Percentiles rank a stretch among this genome's conserved stretches.
Conservation (phyloP, 2,113 vertebrate species). For the Synchiropus splendidus region DNA sequence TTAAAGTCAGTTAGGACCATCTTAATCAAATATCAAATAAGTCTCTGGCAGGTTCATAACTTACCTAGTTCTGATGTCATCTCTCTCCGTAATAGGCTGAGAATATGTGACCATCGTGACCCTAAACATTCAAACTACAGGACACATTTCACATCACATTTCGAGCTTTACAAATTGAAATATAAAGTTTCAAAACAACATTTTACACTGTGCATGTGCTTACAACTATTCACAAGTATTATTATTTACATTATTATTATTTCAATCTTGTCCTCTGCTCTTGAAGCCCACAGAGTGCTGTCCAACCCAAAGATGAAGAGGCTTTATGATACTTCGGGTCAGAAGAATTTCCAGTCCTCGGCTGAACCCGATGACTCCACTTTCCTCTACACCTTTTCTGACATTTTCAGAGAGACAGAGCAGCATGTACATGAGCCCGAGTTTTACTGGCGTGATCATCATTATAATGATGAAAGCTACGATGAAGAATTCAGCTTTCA, state of each 20-base stretch:
- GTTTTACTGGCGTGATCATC: constrained; percentile 25
- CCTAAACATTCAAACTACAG: no score
- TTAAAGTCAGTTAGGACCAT: no score
- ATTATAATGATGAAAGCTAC: constrained; percentile 13
- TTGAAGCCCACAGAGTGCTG: constrained; percentile 48
- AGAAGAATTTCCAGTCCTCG: constrained; percentile 21
- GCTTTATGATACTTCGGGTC: constrained; percentile 42
- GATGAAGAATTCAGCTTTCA: constrained; percentile 20
- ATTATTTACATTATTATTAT: background rate
- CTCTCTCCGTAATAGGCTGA: no score
- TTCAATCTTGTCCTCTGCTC: background rate
- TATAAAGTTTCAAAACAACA: no score
- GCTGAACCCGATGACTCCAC: background rate
- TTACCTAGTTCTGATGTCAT: no score
- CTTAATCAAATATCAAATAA: no score
- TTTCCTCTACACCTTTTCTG: constrained; percentile 21
- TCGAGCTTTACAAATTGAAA: no score
- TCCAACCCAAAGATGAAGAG: constrained; percentile 43
- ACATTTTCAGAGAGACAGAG: constrained; percentile 9
- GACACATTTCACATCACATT: no score
- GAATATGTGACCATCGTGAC: no score
- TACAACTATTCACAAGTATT: no score
- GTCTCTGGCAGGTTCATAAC: no score
- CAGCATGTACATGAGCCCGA: background rate
- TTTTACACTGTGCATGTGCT: no score